These are phyloP conservation scores for Entomobrya proxima DNA, from an alignment of 2,888 invertebrate species.

Conservation along the genomic window DNA sequence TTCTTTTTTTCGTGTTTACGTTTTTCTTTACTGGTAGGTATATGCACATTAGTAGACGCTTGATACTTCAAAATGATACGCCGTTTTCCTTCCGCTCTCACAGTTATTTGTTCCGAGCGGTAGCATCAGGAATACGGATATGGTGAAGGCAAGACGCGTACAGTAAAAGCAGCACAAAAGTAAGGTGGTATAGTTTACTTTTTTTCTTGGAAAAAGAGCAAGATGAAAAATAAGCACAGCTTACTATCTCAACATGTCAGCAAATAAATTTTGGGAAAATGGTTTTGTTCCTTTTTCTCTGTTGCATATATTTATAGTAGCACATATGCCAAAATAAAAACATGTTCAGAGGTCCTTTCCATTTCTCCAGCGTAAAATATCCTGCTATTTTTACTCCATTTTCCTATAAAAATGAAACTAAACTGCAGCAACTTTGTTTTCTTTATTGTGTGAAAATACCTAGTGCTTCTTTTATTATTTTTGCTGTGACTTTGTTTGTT, in stretches of 20 bases:
- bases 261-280: slow-evolving; percentile 53
- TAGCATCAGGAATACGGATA: no score
- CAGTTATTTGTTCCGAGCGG: no score
- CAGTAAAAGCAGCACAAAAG: neutral
- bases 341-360: neutral
- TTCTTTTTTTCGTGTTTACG: no score
- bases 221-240: slow-evolving; percentile 55
- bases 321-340: slow-evolving; percentile 48
- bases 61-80: no score
- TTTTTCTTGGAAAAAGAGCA: neutral
- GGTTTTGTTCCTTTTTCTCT: neutral
- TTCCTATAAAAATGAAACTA: neutral
- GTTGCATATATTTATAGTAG: slow-evolving; percentile 2
- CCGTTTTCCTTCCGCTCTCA: no score
- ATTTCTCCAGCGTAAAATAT: neutral
- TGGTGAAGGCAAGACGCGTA: neutral
- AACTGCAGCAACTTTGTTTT: no score
- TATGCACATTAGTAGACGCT: no score
- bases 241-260: slow-evolving; percentile 59
- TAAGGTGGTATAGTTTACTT: neutral
- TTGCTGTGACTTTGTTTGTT: neutral
- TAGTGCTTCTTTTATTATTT: neutral
- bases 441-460: neutral
- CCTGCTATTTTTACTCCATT: neutral
- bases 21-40: no score